Percentiles rank a stretch among this genome's conserved stretches.
Evolutionary conservation across 1,140 invertebrate genomes (phyloP).

Genomic region (Apis dorsata): DNA sequence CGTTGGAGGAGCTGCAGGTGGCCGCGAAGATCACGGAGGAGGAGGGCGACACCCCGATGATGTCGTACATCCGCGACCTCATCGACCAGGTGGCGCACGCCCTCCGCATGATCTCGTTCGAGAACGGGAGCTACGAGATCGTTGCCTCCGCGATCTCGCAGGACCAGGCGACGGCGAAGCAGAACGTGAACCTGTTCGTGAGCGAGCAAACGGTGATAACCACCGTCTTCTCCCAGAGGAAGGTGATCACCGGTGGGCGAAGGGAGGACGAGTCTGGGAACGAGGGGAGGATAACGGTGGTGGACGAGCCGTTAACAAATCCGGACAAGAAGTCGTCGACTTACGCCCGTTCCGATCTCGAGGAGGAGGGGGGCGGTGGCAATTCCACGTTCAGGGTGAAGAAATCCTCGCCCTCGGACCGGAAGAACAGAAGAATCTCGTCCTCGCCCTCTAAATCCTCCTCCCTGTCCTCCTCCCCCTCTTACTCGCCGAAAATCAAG

Average conservation of each 20-base stretch:
- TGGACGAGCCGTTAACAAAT: background rate
- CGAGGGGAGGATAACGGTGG: background rate
- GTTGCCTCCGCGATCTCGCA: background rate
- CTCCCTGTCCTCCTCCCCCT: background rate
- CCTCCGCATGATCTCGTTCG: slow-evolving; percentile 37
- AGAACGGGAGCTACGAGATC: too few relatives aligned
- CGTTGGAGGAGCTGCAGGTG: slow-evolving; percentile 57
- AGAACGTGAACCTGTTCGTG: background rate
- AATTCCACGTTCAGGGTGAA: too few relatives aligned
- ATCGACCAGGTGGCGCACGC: slow-evolving; percentile 54
- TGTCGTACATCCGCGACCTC: slow-evolving; percentile 65
- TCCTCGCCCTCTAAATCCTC: background rate
- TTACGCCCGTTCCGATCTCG: background rate
- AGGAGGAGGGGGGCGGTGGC: background rate
- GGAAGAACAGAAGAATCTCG: background rate
- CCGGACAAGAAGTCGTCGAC: slow-evolving; percentile 2
- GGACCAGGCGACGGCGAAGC: background rate
- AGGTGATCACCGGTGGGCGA: background rate
- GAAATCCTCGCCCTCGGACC: too few relatives aligned
- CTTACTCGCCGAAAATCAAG: background rate
- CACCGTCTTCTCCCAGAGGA: slow-evolving; percentile 8
- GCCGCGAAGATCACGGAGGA: slow-evolving; percentile 53
- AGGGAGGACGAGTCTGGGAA: background rate
- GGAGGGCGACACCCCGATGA: slow-evolving; percentile 53
- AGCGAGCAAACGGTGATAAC: slow-evolving; percentile 4